A percentile compares a stretch with the other conserved stretches of the same genome.
These are phyloP conservation scores for Pagrus major DNA, from an alignment of 2,113 vertebrate species.

Conservation along the genomic window DNA sequence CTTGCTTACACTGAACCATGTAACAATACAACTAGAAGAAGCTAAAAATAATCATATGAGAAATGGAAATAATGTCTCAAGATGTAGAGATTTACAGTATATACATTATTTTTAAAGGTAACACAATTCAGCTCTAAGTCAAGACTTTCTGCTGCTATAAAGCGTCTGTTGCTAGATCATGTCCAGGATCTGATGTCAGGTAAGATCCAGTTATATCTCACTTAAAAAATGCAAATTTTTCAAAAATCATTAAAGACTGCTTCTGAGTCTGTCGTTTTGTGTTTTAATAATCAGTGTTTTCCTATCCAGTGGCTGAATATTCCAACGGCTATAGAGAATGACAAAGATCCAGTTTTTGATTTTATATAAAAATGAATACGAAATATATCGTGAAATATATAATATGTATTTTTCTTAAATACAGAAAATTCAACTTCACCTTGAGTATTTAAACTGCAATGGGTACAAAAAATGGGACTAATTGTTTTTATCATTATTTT, in stretches of 20 bases:
- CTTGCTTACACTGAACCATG: conserved; percentile 73
- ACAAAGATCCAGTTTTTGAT: conserved; percentile 66
- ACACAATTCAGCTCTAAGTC: conserved; percentile 58
- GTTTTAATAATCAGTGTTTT: conserved; percentile 48
- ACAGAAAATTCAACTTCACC: conserved; percentile 27
- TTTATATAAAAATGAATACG: conserved; percentile 63
- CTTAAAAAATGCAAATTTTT: conserved; percentile 45
- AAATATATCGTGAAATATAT: conserved; percentile 68
- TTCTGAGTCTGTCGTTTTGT: conserved; percentile 31
- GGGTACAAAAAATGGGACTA: conserved; percentile 56
- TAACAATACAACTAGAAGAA: conserved; percentile 73
- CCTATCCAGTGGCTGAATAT: conserved; percentile 40
- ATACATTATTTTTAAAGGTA: conserved; percentile 80
- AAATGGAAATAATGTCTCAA: conserved; percentile 79
- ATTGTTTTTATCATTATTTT: conserved; percentile 36
- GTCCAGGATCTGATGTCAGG: conserved; percentile 46
- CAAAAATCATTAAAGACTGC: conserved; percentile 35
- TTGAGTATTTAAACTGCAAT: conserved; percentile 52
- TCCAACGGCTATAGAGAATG: conserved; percentile 71
- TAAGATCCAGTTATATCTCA: conserved; percentile 57
- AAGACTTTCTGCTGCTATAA: conserved; percentile 30
- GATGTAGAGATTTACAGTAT: conserved; percentile 83
- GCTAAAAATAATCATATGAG: conserved; percentile 73
- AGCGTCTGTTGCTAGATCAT: conserved; percentile 25
- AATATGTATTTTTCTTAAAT: conserved; percentile 56